Percentiles rank a stretch among this genome's conserved stretches.
Evolutionary conservation across 1,140 invertebrate species (phyloP).

Genomic region (Zaprionus lachaisei): DNA sequence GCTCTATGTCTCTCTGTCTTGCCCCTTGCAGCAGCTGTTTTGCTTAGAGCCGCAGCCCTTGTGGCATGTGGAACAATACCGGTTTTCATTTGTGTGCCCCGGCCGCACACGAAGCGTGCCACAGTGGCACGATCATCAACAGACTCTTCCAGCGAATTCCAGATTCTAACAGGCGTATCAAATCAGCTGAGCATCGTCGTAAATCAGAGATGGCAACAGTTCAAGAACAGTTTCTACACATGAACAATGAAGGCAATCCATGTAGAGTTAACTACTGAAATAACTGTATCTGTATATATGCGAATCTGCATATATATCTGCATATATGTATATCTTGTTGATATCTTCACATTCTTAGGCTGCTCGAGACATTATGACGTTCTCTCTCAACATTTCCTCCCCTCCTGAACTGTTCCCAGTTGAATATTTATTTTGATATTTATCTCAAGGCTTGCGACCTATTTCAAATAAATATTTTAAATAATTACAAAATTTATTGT

Average conservation of each 20-base stretch:
- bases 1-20: background rate
- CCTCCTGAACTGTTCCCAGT: background rate
- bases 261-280: no score
- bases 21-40: background rate
- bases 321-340: no score
- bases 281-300: no score
- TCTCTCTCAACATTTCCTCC: no score
- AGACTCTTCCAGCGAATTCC: background rate
- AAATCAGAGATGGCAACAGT: background rate
- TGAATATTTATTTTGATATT: background rate
- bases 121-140: slow-evolving; percentile 25
- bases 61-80: slow-evolving; percentile 30
- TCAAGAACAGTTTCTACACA: no score
- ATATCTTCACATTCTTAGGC: no score
- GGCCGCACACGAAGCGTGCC: slow-evolving; percentile 28
- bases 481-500: background rate
- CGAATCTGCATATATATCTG: no score
- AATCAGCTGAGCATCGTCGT: background rate
- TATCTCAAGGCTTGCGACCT: background rate
- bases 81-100: slow-evolving; percentile 19
- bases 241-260: no score
- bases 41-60: slow-evolving; percentile 5
- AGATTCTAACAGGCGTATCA: background rate
- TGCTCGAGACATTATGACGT: no score
- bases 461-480: background rate